A percentile compares a stretch with the other conserved stretches of the same genome.
Evolutionary conservation across 2,113 vertebrate species (phyloP).

Genomic region (Hippocampus zosterae): DNA sequence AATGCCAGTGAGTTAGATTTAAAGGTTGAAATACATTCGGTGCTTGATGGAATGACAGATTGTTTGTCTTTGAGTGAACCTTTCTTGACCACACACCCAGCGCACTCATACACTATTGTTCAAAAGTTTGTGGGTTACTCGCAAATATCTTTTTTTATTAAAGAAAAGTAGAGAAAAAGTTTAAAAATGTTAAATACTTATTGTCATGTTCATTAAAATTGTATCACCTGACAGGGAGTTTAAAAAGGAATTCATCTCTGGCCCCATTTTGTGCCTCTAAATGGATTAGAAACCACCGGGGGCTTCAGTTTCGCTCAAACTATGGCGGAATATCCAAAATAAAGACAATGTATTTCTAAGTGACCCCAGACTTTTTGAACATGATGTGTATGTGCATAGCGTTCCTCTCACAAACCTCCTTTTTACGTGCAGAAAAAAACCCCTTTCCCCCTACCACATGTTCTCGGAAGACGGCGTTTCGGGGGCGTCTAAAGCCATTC

Average conservation of each 20-base stretch:
- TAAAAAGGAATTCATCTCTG: no score
- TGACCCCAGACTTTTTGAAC: background rate
- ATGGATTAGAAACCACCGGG: no score
- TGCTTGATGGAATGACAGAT: conserved; percentile 2
- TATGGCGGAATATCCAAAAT: no score
- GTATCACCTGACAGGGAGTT: no score
- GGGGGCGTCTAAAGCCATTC: conserved; percentile 32
- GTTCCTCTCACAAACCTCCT: conserved; percentile 54
- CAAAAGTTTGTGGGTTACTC: background rate
- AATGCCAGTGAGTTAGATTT: conserved; percentile 25
- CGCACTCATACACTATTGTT: background rate
- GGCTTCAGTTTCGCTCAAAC: no score
- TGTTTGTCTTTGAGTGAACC: conserved; percentile 46
- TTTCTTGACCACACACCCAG: conserved; percentile 14
- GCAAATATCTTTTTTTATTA: background rate
- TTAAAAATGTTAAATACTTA: no score
- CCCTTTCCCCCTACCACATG: conserved; percentile 40
- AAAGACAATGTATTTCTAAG: background rate
- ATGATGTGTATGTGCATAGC: conserved; percentile 31
- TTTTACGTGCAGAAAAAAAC: conserved; percentile 59
- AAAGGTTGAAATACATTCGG: background rate
- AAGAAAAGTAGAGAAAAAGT: no score
- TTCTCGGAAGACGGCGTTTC: conserved; percentile 35
- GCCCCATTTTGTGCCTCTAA: no score
- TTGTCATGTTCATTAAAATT: no score